Conservation (phyloP, 2,113 vertebrate genomes). For the Nannobrachium achirus region DNA sequence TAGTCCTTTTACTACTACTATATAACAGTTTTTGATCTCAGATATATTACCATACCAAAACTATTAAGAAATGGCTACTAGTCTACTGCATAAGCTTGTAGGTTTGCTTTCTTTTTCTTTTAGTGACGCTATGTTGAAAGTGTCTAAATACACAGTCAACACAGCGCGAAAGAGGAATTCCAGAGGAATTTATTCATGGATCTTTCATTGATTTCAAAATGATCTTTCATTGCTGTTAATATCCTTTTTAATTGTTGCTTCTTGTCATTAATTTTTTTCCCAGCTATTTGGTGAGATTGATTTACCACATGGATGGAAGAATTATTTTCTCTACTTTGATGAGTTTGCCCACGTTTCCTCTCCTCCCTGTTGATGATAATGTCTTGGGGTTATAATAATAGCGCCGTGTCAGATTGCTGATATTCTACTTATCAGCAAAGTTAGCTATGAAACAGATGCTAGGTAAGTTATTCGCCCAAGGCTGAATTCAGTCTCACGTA, state of each 20-base stretch:
- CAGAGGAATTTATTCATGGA: too few relatives aligned
- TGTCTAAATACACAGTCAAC: too few relatives aligned
- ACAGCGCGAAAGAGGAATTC: too few relatives aligned
- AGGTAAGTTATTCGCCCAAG: constrained; percentile 42
- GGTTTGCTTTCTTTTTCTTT: too few relatives aligned
- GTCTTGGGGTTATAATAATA: constrained; percentile 20
- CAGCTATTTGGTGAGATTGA: neutral
- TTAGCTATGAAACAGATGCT: constrained; percentile 28
- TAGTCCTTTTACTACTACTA: neutral
- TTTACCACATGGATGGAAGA: constrained; percentile 15
- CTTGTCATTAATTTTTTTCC: neutral
- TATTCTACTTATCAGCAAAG: constrained; percentile 43
- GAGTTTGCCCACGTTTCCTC: constrained; percentile 42
- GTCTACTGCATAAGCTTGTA: too few relatives aligned
- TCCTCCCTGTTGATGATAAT: constrained; percentile 48
- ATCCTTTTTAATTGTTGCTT: constrained; percentile 29
- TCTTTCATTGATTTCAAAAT: constrained; percentile 4
- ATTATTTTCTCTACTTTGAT: constrained; percentile 14
- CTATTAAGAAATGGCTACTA: too few relatives aligned
- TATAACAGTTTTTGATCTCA: neutral
- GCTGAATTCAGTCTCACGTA: constrained; percentile 33
- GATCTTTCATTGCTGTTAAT: constrained; percentile 14
- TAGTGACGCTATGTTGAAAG: too few relatives aligned
- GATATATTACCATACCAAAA: neutral
- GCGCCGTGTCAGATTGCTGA: constrained; percentile 55